A percentile compares a stretch with the other conserved stretches of the same genome.
These are phyloP conservation scores for Gambusia affinis DNA, from an alignment of 2,113 vertebrate genomes.

Conservation along the genomic window DNA sequence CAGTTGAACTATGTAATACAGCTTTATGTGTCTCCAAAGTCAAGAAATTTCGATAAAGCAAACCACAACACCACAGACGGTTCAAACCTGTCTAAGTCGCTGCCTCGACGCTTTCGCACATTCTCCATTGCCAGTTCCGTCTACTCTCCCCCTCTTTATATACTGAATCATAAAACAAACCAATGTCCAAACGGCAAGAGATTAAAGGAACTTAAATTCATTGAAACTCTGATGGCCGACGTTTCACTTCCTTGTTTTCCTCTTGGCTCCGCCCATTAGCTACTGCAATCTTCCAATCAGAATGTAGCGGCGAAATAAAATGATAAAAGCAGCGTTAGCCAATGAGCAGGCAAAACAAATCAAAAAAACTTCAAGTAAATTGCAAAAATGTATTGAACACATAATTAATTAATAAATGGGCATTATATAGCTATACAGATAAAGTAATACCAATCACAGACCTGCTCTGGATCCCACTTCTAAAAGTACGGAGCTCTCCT, in stretches of 20 bases:
- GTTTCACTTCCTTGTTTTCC: constrained; percentile 43
- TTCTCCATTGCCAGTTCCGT: constrained; percentile 34
- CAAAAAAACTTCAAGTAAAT: too few species aligned
- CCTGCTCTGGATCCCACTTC: too few species aligned
- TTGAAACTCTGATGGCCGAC: background rate
- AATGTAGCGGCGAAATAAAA: fast-evolving
- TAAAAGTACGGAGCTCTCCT: too few species aligned
- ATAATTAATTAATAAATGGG: too few species aligned
- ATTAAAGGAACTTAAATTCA: background rate
- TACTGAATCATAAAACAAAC: too few species aligned
- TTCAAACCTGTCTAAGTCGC: constrained; percentile 48
- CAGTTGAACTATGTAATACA: background rate
- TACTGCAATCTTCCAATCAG: constrained; percentile 41
- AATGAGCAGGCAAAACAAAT: too few species aligned
- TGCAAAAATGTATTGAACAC: too few species aligned
- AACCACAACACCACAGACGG: background rate
- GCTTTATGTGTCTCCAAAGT: background rate
- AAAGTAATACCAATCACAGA: too few species aligned
- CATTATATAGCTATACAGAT: too few species aligned
- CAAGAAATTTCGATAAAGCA: background rate
- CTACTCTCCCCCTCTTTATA: background rate
- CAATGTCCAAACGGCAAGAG: background rate
- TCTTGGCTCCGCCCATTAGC: constrained; percentile 29
- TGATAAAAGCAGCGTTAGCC: too few species aligned
- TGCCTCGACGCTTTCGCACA: constrained; percentile 52